Evolutionary conservation across 2,888 invertebrate genomes (phyloP), one percentile per base, ranked within the genome.

Genomic region (Clepsis dumicolana): DNA sequence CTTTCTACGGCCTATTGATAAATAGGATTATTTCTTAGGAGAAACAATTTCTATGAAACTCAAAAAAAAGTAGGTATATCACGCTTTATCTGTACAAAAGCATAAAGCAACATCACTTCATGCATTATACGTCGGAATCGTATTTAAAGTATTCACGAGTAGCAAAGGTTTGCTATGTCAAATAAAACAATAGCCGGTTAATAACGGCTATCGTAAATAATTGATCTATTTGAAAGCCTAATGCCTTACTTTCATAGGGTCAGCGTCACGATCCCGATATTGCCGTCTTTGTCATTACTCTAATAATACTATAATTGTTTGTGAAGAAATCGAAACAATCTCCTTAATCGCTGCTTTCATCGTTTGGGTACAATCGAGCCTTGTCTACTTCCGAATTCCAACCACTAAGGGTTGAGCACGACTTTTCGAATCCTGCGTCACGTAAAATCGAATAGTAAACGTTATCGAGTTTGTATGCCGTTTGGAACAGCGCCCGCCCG

Each of bases 231-330:
- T 41, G 16, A 57, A 41, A 59, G 24, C 59, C 4, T 56, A 41
- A 41, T 59, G 41, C 41, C 38, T 59, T 25, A 59, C 59, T 59
- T 59, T 59, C 27, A 41, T 41, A 41, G 41, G 59, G 59, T 59
- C 59, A 59, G 38, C 18, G 25, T 24, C 41, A 16, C 59, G 59
- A 59, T 35, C 25, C 29, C 29, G 54, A 16, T 59, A 14, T 59
- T 38, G 16, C 41, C 24, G 41, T 59, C 59, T n/a, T n/a, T 59
- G 41, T 59, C 41, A 59, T 59, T 59, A 56, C 21, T 16, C 48
- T 48, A 48, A 27, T 32, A 56, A 21, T 56, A 56, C 59, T 24
- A 24, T 59, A 25, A 59, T 41, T 41, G 59, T 41, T 56, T 21
- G 56, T 56, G 56, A 35, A 56, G 32, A 29, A 48, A 48, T 21